These are phyloP conservation scores for Zosterops japonicus DNA, from an alignment of 2,113 vertebrate species.

Conservation along the genomic window DNA sequence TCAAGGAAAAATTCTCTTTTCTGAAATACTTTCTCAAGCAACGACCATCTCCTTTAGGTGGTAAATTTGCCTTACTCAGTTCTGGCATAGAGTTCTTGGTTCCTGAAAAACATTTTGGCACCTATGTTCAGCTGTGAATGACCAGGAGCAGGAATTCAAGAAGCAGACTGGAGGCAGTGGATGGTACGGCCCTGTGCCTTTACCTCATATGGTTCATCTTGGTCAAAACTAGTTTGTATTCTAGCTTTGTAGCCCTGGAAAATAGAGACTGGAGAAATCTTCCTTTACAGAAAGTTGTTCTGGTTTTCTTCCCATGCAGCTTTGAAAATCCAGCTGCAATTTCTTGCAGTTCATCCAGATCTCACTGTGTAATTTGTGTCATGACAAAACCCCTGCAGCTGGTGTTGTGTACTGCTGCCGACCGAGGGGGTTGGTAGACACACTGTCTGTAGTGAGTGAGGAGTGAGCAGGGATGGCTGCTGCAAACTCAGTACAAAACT, in stretches of 20 bases:
- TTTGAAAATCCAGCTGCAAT: constrained; percentile 10
- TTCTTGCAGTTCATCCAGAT: background rate
- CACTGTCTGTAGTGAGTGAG: background rate
- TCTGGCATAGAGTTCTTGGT: background rate
- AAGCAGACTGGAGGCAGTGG: background rate
- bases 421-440: background rate
- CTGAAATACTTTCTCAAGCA: background rate
- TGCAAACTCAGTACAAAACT: background rate
- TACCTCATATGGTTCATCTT: background rate
- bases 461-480: background rate
- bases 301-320: background rate
- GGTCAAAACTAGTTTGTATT: background rate
- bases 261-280: background rate
- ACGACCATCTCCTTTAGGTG: background rate
- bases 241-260: background rate
- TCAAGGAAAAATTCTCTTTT: background rate
- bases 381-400: background rate
- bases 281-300: background rate
- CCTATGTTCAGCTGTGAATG: background rate
- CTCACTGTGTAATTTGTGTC: background rate
- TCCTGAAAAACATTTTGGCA: background rate
- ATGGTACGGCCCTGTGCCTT: background rate
- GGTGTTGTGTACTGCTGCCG: background rate
- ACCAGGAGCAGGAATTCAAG: background rate
- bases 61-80: background rate